Evolutionary conservation across 2,797 vertebrate species (phyloP).

Genomic region (Peromyscus aztecus): DNA sequence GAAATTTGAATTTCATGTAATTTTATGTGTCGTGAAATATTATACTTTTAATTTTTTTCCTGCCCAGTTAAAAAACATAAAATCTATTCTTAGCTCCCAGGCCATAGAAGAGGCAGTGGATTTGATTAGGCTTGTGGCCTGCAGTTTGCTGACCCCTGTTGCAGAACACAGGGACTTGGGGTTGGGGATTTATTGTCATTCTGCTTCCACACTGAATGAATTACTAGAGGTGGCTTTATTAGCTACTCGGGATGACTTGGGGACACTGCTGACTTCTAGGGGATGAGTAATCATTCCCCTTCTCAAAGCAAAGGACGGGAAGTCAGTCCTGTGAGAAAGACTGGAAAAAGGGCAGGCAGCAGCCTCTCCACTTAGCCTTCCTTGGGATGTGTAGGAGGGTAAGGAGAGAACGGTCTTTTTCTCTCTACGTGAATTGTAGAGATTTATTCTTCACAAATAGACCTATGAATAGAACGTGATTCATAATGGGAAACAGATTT

Average conservation of each 20-base stretch:
- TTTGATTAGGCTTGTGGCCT: neutral
- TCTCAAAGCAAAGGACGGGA: neutral
- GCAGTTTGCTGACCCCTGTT: neutral
- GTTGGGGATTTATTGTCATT: neutral
- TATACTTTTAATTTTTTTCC: slow-evolving; percentile 54
- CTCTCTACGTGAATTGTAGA: slow-evolving; percentile 11
- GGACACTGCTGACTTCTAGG: neutral
- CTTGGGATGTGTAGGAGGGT: slow-evolving; percentile 18
- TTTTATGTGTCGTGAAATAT: slow-evolving; percentile 74
- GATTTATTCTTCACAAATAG: slow-evolving; percentile 75
- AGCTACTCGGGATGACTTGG: neutral
- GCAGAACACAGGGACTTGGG: neutral
- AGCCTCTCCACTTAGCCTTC: neutral
- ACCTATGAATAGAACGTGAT: slow-evolving; percentile 74
- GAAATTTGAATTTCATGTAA: slow-evolving; percentile 79
- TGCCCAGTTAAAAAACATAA: slow-evolving; percentile 66
- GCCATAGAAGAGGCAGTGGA: neutral
- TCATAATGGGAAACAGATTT: slow-evolving; percentile 83
- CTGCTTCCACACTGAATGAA: neutral
- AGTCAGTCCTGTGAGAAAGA: neutral
- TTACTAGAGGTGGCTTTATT: neutral
- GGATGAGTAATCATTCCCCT: neutral
- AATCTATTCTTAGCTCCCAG: slow-evolving; percentile 54
- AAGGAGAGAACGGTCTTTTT: neutral
- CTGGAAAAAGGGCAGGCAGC: neutral